phyloP scores from a whole-genome alignment of 2,113 vertebrate species.

The Bubo bubo region DNA sequence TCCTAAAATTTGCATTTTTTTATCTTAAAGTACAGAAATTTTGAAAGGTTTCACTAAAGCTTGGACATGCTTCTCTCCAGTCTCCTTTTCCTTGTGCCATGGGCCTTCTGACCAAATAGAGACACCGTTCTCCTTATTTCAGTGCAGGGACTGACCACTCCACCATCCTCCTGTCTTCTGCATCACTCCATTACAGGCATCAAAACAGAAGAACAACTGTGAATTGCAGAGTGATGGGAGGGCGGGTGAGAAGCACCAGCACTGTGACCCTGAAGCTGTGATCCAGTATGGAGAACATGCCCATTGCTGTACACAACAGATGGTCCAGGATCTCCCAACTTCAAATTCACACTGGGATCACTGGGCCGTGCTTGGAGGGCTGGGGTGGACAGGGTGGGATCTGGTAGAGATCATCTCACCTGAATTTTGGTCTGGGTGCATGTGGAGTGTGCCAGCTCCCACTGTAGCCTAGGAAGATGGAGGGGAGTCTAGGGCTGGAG shows the following conservation, averaged over 20 bases:
- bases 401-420: neutral
- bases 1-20: neutral
- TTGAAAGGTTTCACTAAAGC: neutral
- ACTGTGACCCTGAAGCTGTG: neutral
- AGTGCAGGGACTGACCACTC: neutral
- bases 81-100: neutral
- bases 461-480: neutral
- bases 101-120: neutral
- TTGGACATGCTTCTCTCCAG: neutral
- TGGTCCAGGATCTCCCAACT: neutral
- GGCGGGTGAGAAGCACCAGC: neutral
- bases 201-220: neutral
- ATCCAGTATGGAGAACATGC: accelerated
- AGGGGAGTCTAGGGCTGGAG: neutral
- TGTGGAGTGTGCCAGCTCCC: neutral
- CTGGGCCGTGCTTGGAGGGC: neutral
- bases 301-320: too few relatives aligned
- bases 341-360: neutral
- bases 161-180: neutral
- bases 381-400: neutral
- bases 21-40: neutral
- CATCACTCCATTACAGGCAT: neutral
- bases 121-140: neutral
- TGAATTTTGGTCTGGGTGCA: neutral
- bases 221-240: neutral